phyloP scores from a whole-genome alignment of 2,797 vertebrate genomes.

The Telmatherina bonti region DNA sequence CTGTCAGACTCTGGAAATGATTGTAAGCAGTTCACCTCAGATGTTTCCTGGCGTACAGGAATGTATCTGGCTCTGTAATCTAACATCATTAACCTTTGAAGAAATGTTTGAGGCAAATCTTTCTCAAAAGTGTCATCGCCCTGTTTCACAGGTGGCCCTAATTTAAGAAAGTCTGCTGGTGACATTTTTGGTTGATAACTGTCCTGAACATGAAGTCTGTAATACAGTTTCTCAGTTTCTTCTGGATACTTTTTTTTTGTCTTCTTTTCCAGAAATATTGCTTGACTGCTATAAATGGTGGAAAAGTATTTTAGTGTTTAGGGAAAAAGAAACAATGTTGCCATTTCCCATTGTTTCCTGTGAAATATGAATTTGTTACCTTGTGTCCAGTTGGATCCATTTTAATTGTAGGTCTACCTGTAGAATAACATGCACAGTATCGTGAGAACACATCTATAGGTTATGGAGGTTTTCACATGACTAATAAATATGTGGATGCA shows the following conservation, averaged over 20 bases:
- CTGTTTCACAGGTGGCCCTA: slow-evolving; percentile 30
- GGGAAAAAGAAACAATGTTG: too few relatives aligned
- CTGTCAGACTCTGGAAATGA: not conserved
- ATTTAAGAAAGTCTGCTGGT: slow-evolving; percentile 45
- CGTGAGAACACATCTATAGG: too few relatives aligned
- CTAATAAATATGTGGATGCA: too few relatives aligned
- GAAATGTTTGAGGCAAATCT: slow-evolving; percentile 42
- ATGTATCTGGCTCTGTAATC: slow-evolving; percentile 76
- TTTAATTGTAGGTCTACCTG: not conserved
- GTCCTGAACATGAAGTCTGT: slow-evolving; percentile 41
- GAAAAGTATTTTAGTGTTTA: not conserved
- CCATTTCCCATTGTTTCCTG: too few relatives aligned
- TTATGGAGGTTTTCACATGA: too few relatives aligned
- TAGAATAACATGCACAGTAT: not conserved
- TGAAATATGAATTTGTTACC: slow-evolving; percentile 10
- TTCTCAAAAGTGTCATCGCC: slow-evolving; percentile 16
- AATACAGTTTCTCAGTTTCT: slow-evolving; percentile 18
- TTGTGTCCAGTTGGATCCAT: not conserved
- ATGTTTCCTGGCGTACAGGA: slow-evolving; percentile 28
- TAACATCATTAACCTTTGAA: slow-evolving; percentile 75
- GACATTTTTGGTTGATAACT: slow-evolving; percentile 37
- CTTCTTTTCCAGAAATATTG: not conserved
- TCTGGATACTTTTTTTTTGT: accelerated
- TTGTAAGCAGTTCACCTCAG: not conserved
- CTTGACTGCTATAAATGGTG: not conserved